A percentile compares a stretch with the other conserved stretches of the same genome.
Evolutionary conservation across 2,888 invertebrate genomes (phyloP).

Genomic region (Agrotis puta): DNA sequence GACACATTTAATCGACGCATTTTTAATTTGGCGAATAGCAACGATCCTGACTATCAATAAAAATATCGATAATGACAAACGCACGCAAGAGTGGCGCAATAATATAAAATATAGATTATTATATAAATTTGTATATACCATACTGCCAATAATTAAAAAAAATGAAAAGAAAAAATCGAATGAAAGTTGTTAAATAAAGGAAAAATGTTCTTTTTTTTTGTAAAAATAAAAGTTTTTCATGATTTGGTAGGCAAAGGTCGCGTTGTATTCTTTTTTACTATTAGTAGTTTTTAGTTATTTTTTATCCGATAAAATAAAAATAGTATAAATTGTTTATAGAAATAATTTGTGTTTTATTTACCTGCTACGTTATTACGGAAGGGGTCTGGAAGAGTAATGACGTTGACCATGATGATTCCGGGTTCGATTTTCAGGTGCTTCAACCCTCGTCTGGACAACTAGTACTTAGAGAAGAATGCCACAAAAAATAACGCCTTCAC

Average conservation of each 20-base stretch:
- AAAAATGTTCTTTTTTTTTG: constrained; percentile 50
- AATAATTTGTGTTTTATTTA: constrained; percentile 64
- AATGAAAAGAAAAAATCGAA: constrained; percentile 46
- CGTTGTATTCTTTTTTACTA: constrained; percentile 75
- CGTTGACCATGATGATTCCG: no score
- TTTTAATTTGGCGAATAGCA: constrained; percentile 42
- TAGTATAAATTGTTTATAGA: constrained; percentile 71
- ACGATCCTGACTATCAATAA: constrained; percentile 31
- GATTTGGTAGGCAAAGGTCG: constrained; percentile 58
- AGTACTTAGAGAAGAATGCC: no score
- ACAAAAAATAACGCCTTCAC: no score
- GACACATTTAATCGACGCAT: constrained; percentile 32
- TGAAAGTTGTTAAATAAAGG: constrained; percentile 54
- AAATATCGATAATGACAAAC: constrained; percentile 30
- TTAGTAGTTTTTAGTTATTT: constrained; percentile 86
- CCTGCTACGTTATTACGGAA: not conserved
- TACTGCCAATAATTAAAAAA: constrained; percentile 63
- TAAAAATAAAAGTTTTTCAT: constrained; percentile 58
- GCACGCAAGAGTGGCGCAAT: constrained; percentile 53
- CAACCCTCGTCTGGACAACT: no score
- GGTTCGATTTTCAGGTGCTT: no score
- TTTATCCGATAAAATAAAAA: constrained; percentile 84
- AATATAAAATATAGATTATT: constrained; percentile 57
- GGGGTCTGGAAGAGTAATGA: no score
- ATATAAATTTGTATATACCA: constrained; percentile 66